Percentiles rank a stretch among this genome's conserved stretches.
Evolutionary conservation across 2,888 invertebrate genomes (phyloP).

Genomic region (Charanyca ferruginea): DNA sequence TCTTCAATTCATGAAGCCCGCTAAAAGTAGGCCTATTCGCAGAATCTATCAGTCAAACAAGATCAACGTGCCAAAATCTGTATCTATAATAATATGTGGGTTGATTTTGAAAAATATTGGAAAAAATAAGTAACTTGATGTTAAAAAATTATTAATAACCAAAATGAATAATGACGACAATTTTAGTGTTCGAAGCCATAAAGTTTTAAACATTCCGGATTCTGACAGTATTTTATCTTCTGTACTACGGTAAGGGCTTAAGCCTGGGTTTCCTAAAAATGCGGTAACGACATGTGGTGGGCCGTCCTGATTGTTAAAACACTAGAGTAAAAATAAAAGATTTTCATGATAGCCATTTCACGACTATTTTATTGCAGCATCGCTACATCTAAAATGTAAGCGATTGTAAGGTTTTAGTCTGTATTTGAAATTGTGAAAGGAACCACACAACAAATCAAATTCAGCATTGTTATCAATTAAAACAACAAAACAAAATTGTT

Average conservation of each 20-base stretch:
- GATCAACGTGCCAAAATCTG: neutral
- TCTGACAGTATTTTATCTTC: neutral
- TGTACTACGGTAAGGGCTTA: neutral
- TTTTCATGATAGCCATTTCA: neutral
- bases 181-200: neutral
- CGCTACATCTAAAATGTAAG: neutral
- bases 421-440: neutral
- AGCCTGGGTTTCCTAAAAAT: neutral
- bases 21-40: constrained; percentile 32
- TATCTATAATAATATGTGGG: too few species aligned
- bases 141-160: too few species aligned
- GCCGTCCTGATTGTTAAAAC: too few species aligned
- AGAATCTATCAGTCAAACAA: neutral
- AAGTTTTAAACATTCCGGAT: neutral
- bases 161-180: neutral
- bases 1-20: neutral
- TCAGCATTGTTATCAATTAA: constrained; percentile 14
- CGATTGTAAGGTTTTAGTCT: too few species aligned
- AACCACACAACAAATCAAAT: neutral
- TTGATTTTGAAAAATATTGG: too few species aligned
- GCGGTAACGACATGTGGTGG: neutral
- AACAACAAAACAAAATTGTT: constrained; percentile 40
- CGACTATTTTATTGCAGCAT: neutral
- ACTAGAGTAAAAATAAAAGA: too few species aligned
- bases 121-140: too few species aligned